Evolutionary conservation across 1,140 invertebrate species (phyloP).

Genomic region (Drosophila tani): DNA sequence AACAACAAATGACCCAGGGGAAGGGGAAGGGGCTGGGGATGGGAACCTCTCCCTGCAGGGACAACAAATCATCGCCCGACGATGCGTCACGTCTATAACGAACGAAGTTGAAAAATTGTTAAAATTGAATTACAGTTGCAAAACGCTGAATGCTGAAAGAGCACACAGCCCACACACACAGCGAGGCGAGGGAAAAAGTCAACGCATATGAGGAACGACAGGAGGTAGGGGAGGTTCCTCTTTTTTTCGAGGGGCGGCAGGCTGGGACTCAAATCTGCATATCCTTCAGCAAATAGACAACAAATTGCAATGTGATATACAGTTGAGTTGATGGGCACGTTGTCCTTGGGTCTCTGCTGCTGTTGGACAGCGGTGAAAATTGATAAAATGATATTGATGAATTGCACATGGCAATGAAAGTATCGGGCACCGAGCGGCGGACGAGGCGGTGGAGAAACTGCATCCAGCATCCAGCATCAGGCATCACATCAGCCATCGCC

Average conservation of each 20-base stretch:
- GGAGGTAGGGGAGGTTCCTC: conserved; percentile 12
- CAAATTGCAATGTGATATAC: conserved; percentile 83
- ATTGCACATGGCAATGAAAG: conserved; percentile 79
- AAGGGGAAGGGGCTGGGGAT: no score
- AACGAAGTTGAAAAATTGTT: conserved; percentile 84
- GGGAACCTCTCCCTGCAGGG: conserved; percentile 5
- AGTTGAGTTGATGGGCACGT: conserved; percentile 70
- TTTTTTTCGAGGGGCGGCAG: conserved; percentile 10
- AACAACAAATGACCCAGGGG: conserved; percentile 74
- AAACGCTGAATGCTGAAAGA: conserved; percentile 76
- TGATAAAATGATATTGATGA: conserved; percentile 85
- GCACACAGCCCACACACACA: conserved; percentile 31
- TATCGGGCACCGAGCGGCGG: not conserved
- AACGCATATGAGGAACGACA: conserved; percentile 72
- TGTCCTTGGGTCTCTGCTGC: conserved; percentile 47
- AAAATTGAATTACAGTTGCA: conserved; percentile 85
- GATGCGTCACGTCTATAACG: conserved; percentile 84
- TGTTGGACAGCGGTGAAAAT: conserved; percentile 81
- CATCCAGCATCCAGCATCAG: conserved; percentile 14
- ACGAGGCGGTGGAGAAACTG: conserved; percentile 5
- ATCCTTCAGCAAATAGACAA: conserved; percentile 84
- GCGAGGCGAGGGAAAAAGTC: conserved; percentile 21
- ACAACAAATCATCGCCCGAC: conserved; percentile 73
- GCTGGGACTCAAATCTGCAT: conserved; percentile 67
- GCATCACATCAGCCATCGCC: conserved; percentile 29